phyloP scores from a whole-genome alignment of 2,888 invertebrate genomes.

The Lucinisca nassula region DNA sequence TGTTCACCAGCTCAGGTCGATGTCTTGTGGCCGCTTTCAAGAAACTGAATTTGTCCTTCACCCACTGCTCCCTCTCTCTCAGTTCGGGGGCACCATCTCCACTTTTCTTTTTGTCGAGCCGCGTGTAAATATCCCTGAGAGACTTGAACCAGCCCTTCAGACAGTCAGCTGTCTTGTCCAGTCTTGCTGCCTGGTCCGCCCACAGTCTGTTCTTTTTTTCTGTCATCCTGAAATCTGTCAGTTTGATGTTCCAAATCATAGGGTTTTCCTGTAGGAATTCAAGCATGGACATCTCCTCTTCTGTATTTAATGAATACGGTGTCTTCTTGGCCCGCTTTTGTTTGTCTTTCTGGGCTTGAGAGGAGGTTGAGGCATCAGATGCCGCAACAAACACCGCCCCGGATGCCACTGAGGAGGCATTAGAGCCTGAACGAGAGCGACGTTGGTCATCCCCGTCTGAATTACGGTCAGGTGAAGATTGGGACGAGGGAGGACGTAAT shows the following conservation, averaged over 20 bases:
- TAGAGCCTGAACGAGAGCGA: slow-evolving; percentile 3
- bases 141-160: slow-evolving; percentile 60
- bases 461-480: neutral
- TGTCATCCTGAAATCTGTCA: neutral
- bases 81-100: slow-evolving; percentile 39
- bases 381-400: neutral
- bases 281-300: neutral
- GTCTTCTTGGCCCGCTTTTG: neutral
- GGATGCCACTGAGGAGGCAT: neutral
- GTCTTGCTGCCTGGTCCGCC: neutral
- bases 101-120: slow-evolving; percentile 56
- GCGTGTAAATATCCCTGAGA: slow-evolving; percentile 45
- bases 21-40: too few relatives aligned
- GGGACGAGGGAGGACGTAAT: neutral
- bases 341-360: neutral
- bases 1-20: too few relatives aligned
- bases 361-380: neutral
- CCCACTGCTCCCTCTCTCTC: slow-evolving; percentile 56
- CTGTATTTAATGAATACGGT: neutral
- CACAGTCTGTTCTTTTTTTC: neutral
- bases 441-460: neutral
- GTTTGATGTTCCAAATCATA: neutral
- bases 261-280: neutral
- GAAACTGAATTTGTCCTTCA: slow-evolving; percentile 25
- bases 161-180: slow-evolving; percentile 28